These are phyloP conservation scores for Zhengitettix transpicula DNA, from an alignment of 2,888 invertebrate genomes.

Conservation along the genomic window DNA sequence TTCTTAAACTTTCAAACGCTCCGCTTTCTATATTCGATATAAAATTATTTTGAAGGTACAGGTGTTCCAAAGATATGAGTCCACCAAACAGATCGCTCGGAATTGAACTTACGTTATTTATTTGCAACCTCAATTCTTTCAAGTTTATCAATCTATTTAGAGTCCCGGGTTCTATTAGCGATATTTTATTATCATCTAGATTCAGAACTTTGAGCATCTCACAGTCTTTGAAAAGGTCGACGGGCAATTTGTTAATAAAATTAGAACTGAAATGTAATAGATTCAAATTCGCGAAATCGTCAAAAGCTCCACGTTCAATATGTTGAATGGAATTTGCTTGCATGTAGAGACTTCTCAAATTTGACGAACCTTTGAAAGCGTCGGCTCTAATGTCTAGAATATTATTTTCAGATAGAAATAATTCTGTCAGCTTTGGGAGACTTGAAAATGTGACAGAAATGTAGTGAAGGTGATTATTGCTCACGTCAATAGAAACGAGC, in stretches of 20 bases:
- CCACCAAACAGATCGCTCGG: neutral
- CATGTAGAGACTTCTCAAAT: constrained; percentile 65
- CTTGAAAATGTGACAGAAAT: constrained; percentile 67
- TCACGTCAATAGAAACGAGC: constrained; percentile 66
- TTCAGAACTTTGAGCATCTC: neutral
- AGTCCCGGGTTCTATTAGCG: neutral
- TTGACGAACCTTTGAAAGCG: constrained; percentile 58
- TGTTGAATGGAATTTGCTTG: neutral
- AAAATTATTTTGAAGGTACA: neutral
- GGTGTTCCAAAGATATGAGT: neutral
- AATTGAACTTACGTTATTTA: neutral
- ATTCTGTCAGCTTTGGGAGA: constrained; percentile 58
- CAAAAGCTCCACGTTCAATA: neutral
- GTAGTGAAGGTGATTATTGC: constrained; percentile 75
- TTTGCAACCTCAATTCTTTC: neutral
- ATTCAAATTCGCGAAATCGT: neutral
- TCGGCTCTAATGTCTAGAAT: constrained; percentile 66
- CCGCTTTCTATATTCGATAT: neutral
- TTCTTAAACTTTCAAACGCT: neutral
- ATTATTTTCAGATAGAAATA: constrained; percentile 77
- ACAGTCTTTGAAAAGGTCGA: neutral
- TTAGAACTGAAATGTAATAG: neutral
- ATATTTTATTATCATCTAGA: neutral
- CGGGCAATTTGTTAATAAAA: neutral
- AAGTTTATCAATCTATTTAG: neutral